These are phyloP conservation scores for Ethmia dodecea DNA, from an alignment of 2,888 invertebrate genomes.

Conservation along the genomic window DNA sequence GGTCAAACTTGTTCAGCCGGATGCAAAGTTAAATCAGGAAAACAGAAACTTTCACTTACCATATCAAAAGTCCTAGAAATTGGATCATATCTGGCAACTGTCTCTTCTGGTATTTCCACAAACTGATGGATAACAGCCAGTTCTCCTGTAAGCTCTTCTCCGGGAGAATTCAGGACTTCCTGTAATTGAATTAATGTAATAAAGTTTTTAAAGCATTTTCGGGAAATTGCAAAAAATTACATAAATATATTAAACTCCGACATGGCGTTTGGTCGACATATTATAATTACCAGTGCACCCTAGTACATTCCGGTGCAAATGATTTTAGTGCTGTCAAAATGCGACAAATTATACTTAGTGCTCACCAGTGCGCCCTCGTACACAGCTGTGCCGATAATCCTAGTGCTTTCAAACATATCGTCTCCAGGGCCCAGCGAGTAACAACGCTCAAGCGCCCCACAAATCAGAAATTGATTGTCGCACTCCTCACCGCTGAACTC, in stretches of 20 bases:
- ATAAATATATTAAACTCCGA: too few relatives aligned
- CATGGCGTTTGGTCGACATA: too few relatives aligned
- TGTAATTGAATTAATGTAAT: too few relatives aligned
- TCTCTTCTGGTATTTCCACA: constrained; percentile 83
- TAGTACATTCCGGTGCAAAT: too few relatives aligned
- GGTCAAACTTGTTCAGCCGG: too few relatives aligned
- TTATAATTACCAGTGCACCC: too few relatives aligned
- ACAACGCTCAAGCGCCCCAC: constrained; percentile 79
- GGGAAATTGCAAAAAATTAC: too few relatives aligned
- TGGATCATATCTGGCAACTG: constrained; percentile 58
- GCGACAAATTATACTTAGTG: too few relatives aligned
- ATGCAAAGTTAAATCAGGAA: background rate
- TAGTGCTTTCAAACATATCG: constrained; percentile 90
- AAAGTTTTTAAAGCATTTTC: too few relatives aligned
- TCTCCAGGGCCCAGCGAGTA: constrained; percentile 87
- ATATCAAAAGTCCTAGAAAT: constrained; percentile 38
- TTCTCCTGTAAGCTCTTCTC: constrained; percentile 80
- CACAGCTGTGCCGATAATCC: constrained; percentile 84
- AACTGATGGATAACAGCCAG: constrained; percentile 84
- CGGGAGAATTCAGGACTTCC: constrained; percentile 72
- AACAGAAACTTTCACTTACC: constrained; percentile 45
- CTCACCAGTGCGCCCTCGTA: constrained; percentile 80
- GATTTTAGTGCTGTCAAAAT: too few relatives aligned
- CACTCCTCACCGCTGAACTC: constrained; percentile 83
- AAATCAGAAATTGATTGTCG: constrained; percentile 81